Base-by-base conservation (phyloP, 1,140 invertebrate genomes). In the Pygmarrhopalites habei region DNA sequence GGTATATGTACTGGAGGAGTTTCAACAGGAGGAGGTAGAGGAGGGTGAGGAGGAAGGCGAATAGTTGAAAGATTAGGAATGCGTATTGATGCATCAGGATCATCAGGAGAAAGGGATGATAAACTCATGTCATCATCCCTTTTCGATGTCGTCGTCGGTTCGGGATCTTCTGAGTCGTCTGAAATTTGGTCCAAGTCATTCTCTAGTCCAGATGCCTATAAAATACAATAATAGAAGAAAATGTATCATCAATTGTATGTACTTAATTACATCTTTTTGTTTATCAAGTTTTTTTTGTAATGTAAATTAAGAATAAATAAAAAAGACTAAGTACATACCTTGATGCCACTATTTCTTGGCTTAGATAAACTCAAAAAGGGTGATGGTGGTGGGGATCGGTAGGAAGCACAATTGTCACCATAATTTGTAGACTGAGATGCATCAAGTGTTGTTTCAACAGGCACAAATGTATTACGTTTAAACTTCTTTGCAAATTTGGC, bases 151-250 rank as follows among this genome's bases (percentile, higher is more conserved):
- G 17, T 21, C 21, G 17, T 30, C 49, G 32, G 55, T 41, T 1
- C 28, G n/a, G 1, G 62, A 35, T 10, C 49, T 14, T 21, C 51
- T 14, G 63, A 65, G 28, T 70, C 69, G 49, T 70, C 69, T 1
- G 69, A 70, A 5, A 70, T 57, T 46, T 65, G 56, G 23, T 70
- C 69, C 49, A 70, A 58, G 7, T 67, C 69, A 17, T 49, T 21
- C 5, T 52, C 60, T 28, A 61, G 19, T 39, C 23, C 19, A 17
- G 32, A 58, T 14, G 19, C 23, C 28, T 44, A 44, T 35, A 35
- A 35, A 15, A 35, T 7, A 35, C 15, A 35, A 35, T 35, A 35
- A 35, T 35, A 35, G 15, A 35, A 35, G 32, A 7, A 35, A 7
- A n/a, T n/a, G n/a, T 35, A 35, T 35, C n/a, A 47, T 47, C n/a